Conservation (phyloP, 2,113 vertebrate genomes). For the Sclerurus mexicanus region DNA sequence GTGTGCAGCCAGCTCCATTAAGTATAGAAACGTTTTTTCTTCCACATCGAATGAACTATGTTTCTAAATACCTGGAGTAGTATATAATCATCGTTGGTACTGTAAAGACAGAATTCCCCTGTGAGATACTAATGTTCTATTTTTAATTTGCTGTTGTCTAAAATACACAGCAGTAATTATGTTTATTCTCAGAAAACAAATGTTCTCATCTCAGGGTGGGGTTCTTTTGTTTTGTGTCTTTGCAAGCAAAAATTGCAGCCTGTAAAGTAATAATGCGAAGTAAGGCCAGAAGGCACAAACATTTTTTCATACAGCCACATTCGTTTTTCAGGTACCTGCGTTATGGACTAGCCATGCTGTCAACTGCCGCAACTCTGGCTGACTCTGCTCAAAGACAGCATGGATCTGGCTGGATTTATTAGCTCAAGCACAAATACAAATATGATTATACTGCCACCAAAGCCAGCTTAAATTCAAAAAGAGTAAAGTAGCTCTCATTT, state of each 20-base stretch:
- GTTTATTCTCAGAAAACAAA: slow-evolving; percentile 6
- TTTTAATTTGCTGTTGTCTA: slow-evolving; percentile 14
- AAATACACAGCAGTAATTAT: not conserved
- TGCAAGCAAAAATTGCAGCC: not conserved
- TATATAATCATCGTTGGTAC: not conserved
- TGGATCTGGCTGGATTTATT: not conserved
- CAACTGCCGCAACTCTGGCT: not conserved
- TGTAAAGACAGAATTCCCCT: not conserved
- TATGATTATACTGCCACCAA: not conserved
- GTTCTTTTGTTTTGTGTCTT: not conserved
- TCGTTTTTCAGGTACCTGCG: not conserved
- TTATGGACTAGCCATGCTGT: not conserved
- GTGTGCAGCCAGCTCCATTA: not conserved
- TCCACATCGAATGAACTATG: not conserved
- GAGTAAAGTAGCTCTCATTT: not conserved
- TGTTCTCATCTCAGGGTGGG: not conserved
- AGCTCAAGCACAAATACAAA: not conserved
- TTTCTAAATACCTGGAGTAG: not conserved
- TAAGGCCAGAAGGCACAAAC: not conserved
- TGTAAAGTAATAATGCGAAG: not conserved
- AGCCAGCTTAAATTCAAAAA: not conserved
- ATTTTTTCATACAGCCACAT: not conserved
- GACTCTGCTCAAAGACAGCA: not conserved
- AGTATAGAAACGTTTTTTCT: not conserved
- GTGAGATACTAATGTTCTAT: not conserved